Base-by-base conservation (phyloP, 2,888 invertebrate genomes). In the Matsumyia berberina region DNA sequence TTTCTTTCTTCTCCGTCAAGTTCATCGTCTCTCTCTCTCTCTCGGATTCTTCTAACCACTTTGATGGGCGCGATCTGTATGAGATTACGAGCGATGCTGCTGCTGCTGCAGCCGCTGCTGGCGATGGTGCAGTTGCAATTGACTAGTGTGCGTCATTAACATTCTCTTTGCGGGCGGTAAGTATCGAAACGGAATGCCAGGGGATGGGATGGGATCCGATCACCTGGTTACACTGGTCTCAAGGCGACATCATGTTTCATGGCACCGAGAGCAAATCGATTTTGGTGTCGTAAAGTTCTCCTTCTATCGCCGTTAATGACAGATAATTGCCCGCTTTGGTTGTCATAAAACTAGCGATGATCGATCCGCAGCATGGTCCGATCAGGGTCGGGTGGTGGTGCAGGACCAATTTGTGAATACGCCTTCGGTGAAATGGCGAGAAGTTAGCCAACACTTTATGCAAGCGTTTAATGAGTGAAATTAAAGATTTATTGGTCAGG, bases 101-200 rank as follows among this genome's bases (percentile, higher is more conserved):
- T n/a, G n/a, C 3, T 12, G 17, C 17, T 42, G 12, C 15, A 12
- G 8, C n/a, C 8, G 9, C 29, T 31, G 31, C 31, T 44, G 17
- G 55, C 8, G 19, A 17, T n/a, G n/a, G 17, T 58, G 57, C 35
- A 62, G 35, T 15, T 42, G 72, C 72, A 67, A 73, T 67, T 78
- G 72, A 66, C 44, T 24, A 3, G 60, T 24, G 1, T 24, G 2
- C 4, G 55, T 73, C 83, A 83, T 83, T 83, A 69, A 69, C 72
- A 73, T 51, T 78, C 73, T 73, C 83, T 78, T 83, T 78, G 83
- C 79, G 79, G 83, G 82, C 77, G 82, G 82, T 78, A 77, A 53
- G 58, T 77, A 53, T 58, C 37, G 57, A 70, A 72, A 78, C 62
- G 62, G 70, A 70, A n/a, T n/a, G n/a, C n/a, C n/a, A n/a, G n/a